Conservation (phyloP, 2,797 vertebrate species). For the Oreortyx pictus region DNA sequence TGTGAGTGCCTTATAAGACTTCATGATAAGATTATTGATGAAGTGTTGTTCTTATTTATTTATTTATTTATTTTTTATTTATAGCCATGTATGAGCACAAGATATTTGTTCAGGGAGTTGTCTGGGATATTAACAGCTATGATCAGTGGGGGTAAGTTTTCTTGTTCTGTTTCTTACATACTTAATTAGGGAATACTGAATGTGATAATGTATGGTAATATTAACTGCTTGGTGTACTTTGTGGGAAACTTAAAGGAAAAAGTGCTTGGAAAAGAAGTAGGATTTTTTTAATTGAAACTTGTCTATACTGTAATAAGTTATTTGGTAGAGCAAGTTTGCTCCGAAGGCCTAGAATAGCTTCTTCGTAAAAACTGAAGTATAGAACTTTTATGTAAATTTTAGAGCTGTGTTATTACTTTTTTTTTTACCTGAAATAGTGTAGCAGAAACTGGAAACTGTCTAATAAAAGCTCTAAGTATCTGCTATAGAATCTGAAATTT, state of each 20-base stretch:
- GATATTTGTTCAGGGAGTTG: conserved; percentile 95
- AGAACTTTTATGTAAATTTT: neutral
- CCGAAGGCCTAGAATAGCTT: neutral
- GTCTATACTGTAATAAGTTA: neutral
- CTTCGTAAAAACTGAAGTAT: neutral
- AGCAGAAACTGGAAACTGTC: neutral
- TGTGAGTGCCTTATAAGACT: neutral
- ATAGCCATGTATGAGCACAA: conserved; percentile 98
- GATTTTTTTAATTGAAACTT: neutral
- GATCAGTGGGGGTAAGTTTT: conserved; percentile 98
- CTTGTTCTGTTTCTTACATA: neutral
- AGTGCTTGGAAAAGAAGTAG: neutral
- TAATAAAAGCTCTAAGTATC: neutral
- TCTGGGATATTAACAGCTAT: conserved; percentile 99
- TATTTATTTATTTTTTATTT: too few species aligned
- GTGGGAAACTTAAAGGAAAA: neutral
- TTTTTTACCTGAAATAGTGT: neutral
- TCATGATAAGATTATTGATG: neutral
- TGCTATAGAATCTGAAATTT: neutral
- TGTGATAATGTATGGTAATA: neutral
- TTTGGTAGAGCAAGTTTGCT: neutral
- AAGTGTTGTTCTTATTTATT: too few species aligned
- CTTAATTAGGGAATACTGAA: neutral
- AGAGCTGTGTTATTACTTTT: neutral
- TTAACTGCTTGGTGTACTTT: neutral